phyloP scores from a whole-genome alignment of 2,797 vertebrate species.

The Peromyscus melanophrys region DNA sequence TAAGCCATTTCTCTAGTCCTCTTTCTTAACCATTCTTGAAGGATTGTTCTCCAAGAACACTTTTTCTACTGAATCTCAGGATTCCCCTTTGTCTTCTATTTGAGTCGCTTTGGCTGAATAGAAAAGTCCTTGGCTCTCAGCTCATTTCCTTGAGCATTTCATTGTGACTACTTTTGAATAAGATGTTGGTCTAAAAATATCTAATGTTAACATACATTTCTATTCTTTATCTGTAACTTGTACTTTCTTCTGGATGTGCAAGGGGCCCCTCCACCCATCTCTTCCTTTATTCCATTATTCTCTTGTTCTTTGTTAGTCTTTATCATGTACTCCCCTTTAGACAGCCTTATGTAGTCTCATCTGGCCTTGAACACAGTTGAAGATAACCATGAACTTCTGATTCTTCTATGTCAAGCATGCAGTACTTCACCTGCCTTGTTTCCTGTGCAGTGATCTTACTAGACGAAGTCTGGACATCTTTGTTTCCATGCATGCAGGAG shows the following conservation, averaged over 20 bases:
- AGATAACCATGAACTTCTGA: too few species aligned
- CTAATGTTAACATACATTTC: background rate
- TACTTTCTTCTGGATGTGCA: background rate
- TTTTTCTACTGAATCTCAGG: too few species aligned
- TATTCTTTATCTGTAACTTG: background rate
- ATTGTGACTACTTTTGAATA: background rate
- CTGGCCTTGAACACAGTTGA: background rate
- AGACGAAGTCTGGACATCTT: background rate
- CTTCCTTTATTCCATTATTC: background rate
- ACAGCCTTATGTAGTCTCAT: background rate
- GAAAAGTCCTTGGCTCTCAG: background rate
- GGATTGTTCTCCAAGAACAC: background rate
- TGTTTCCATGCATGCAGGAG: background rate
- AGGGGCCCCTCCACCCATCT: background rate
- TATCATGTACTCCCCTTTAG: background rate
- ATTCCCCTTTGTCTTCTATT: background rate
- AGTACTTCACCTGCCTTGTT: background rate
- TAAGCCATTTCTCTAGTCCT: too few species aligned
- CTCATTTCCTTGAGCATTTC: background rate
- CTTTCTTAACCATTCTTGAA: conserved; percentile 14
- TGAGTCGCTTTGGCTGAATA: background rate
- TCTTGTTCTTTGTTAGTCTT: background rate
- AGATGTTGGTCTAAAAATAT: background rate
- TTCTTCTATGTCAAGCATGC: background rate
- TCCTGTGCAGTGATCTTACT: background rate